A percentile compares a stretch with the other conserved stretches of the same genome.
Conservation (phyloP, 2,113 vertebrate species). For the Lates calcarifer region DNA sequence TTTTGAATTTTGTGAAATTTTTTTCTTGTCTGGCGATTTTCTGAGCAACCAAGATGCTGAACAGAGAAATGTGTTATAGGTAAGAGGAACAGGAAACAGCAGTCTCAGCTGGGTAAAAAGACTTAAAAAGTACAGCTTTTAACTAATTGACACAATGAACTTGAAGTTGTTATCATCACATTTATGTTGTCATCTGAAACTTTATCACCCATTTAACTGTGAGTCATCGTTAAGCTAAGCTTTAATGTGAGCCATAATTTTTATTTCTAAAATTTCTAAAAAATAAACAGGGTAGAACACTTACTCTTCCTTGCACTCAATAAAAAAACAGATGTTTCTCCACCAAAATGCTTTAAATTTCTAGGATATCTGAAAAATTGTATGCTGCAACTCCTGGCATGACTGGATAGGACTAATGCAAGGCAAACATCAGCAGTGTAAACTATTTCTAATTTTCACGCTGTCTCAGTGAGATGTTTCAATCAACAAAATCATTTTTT, state of each 20-base stretch:
- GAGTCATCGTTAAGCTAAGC: neutral
- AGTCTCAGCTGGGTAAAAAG: neutral
- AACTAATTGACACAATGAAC: neutral
- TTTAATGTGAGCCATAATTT: constrained; percentile 7
- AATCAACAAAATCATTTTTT: neutral
- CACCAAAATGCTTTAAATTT: constrained; percentile 32
- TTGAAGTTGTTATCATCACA: neutral
- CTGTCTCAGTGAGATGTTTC: neutral
- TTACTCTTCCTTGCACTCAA: neutral
- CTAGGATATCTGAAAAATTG: neutral
- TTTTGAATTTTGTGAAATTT: neutral
- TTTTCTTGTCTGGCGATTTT: neutral
- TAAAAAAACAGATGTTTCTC: neutral
- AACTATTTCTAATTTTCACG: neutral
- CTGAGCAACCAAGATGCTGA: neutral
- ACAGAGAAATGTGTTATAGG: constrained; percentile 28
- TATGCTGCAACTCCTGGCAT: neutral
- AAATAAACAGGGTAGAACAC: constrained; percentile 2
- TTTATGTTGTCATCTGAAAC: too few relatives aligned
- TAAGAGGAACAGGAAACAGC: constrained; percentile 43
- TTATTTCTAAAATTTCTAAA: constrained; percentile 13
- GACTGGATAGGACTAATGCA: neutral
- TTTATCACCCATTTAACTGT: neutral
- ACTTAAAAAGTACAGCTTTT: neutral
- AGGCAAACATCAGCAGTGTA: neutral